Conservation (phyloP, 53 echinoderm and acorn worm genomes). For the Actinopyga echinites region DNA sequence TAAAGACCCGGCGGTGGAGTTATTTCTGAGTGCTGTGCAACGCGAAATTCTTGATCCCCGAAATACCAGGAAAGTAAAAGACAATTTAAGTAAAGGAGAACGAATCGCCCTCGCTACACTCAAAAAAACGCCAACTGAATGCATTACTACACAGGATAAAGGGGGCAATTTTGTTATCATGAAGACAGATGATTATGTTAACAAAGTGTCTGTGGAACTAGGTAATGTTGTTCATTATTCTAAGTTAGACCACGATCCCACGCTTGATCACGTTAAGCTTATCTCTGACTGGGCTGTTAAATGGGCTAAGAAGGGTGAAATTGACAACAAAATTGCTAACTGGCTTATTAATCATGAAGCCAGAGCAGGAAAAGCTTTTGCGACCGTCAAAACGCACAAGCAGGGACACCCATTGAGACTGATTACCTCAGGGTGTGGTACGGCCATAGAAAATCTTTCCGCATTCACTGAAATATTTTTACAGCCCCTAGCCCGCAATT, state of each 20-base stretch:
- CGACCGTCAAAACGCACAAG: conserved; percentile 1
- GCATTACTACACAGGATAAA: conserved; percentile 1
- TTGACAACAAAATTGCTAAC: background rate
- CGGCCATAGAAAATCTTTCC: too few relatives aligned
- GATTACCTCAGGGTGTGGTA: too few relatives aligned
- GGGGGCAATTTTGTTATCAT: background rate
- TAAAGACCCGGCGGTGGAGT: background rate
- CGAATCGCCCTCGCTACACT: background rate
- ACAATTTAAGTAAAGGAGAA: background rate
- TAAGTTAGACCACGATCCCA: background rate
- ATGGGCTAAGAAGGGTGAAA: background rate
- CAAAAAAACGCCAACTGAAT: background rate
- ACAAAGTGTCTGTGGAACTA: background rate
- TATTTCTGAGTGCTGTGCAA: too few relatives aligned
- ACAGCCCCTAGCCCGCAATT: too few relatives aligned
- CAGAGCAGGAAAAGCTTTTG: background rate
- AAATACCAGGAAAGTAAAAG: background rate
- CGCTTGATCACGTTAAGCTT: background rate
- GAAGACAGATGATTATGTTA: background rate
- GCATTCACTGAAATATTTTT: too few relatives aligned
- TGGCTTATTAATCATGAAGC: background rate
- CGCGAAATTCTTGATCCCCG: background rate
- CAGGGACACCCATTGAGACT: background rate
- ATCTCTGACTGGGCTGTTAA: background rate
- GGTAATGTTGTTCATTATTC: background rate